Percentiles rank a stretch among this genome's conserved stretches.
These are phyloP conservation scores for Stictonetta naevosa DNA, from an alignment of 2,113 vertebrate species.

Conservation along the genomic window DNA sequence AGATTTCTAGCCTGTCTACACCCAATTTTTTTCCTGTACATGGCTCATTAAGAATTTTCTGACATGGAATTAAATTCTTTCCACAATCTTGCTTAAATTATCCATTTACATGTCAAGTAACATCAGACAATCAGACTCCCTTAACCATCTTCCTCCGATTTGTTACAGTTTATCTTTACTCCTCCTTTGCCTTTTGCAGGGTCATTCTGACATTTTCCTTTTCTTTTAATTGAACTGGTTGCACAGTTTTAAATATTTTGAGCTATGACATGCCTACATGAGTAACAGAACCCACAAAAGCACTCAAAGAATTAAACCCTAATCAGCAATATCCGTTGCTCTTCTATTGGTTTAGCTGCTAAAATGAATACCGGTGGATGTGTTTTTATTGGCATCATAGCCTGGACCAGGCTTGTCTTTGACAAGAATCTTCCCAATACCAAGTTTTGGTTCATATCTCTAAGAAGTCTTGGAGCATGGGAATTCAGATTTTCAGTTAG, in stretches of 20 bases:
- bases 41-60: neutral
- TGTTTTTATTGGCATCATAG: neutral
- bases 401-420: neutral
- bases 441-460: neutral
- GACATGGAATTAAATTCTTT: neutral
- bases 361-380: neutral
- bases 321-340: neutral
- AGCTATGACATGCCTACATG: neutral
- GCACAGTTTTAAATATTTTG: neutral
- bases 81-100: neutral
- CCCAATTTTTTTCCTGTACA: neutral
- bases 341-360: neutral
- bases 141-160: neutral
- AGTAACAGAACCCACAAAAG: neutral
- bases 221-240: neutral
- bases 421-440: neutral
- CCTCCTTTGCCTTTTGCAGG: neutral
- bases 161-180: neutral
- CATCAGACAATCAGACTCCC: neutral
- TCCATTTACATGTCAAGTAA: neutral
- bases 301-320: neutral
- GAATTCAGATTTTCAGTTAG: neutral
- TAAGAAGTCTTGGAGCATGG: neutral
- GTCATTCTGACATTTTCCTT: neutral
- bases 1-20: neutral